These are phyloP conservation scores for Apistogramma diplotaenia DNA, from an alignment of 2,113 vertebrate genomes.

Conservation along the genomic window DNA sequence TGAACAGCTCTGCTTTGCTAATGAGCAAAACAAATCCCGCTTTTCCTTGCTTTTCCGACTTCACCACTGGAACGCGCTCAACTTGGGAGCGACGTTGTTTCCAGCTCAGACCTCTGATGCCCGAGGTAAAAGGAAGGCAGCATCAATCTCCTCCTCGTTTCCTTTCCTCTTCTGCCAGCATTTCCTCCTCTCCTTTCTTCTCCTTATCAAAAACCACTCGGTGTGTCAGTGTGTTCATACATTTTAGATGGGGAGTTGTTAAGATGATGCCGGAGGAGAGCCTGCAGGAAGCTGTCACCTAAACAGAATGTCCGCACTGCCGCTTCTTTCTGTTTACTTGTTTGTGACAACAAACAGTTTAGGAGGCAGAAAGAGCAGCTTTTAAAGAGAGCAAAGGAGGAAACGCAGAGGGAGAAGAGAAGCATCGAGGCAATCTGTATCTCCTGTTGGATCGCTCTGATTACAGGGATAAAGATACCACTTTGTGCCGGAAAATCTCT, in stretches of 20 bases:
- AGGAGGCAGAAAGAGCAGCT: background rate
- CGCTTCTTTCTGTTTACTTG: constrained; percentile 4
- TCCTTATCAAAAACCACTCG: background rate
- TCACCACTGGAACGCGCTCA: background rate
- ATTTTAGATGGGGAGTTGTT: background rate
- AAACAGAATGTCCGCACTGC: background rate
- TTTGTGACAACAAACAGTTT: constrained; percentile 28
- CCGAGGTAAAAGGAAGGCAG: background rate
- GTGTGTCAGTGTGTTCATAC: background rate
- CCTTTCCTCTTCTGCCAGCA: background rate
- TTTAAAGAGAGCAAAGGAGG: background rate
- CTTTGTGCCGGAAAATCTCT: constrained; percentile 52
- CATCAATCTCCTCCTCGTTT: background rate
- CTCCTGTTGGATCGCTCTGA: constrained; percentile 42
- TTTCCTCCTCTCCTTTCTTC: background rate
- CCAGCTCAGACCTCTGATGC: background rate
- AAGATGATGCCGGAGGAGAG: background rate
- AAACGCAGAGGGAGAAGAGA: background rate
- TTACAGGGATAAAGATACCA: constrained; percentile 44
- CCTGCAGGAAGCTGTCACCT: background rate
- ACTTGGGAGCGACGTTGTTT: background rate
- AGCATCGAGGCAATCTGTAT: background rate
- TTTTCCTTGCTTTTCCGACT: background rate
- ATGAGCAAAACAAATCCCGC: background rate
- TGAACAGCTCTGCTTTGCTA: background rate